phyloP scores from a whole-genome alignment of 2,113 vertebrate species.

The Oncorhynchus clarkii region DNA sequence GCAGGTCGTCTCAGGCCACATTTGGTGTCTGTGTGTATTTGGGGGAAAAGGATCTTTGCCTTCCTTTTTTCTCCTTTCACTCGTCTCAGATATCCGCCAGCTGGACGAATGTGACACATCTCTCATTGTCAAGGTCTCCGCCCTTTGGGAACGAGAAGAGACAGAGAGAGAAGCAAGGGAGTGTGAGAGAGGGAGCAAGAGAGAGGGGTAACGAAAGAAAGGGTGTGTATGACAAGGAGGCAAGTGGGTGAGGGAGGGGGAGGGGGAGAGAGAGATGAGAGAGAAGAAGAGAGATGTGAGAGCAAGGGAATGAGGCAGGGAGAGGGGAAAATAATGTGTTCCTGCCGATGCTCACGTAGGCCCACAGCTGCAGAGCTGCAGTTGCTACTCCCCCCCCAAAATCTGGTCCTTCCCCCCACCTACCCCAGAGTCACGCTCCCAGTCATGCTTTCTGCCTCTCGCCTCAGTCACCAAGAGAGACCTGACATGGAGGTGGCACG shows the following conservation, averaged over 20 bases:
- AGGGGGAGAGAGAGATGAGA: slow-evolving; percentile 10
- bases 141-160: slow-evolving; percentile 22
- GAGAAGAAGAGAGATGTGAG: not conserved
- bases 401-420: not conserved
- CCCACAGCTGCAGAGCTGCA: slow-evolving; percentile 67
- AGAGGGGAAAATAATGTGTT: slow-evolving; percentile 48
- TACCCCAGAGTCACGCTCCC: slow-evolving; percentile 38
- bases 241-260: slow-evolving; percentile 8
- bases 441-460: slow-evolving; percentile 43
- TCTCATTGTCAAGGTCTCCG: slow-evolving; percentile 56
- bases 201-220: not conserved
- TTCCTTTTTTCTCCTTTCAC: slow-evolving; percentile 44
- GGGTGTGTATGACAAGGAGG: not conserved
- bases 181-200: not conserved
- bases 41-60: slow-evolving; percentile 50
- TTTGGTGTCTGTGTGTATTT: slow-evolving; percentile 12
- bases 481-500: not conserved
- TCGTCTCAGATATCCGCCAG: slow-evolving; percentile 55
- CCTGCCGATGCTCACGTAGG: slow-evolving; percentile 73
- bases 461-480: not conserved
- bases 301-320: slow-evolving; percentile 19
- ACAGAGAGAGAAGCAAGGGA: not conserved
- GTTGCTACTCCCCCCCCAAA: slow-evolving; percentile 49
- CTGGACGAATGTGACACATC: slow-evolving; percentile 42
- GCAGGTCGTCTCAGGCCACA: slow-evolving; percentile 49